Conservation (phyloP, 2,113 vertebrate species). For the Mastomys natalensis region DNA sequence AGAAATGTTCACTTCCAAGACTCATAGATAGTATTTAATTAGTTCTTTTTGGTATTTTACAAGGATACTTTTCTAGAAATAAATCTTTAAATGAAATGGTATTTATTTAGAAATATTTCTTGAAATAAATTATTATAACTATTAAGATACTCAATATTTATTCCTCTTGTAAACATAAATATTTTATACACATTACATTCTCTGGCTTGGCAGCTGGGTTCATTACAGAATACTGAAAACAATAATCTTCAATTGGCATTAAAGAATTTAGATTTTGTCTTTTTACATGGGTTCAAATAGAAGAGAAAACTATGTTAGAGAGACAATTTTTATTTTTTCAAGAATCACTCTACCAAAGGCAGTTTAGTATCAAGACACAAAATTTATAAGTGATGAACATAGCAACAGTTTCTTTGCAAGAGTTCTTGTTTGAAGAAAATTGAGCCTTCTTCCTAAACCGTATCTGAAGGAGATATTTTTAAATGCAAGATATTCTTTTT, state of each 20-base stretch:
- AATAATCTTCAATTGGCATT: neutral
- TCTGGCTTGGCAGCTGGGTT: neutral
- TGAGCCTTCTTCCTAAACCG: conserved; percentile 43
- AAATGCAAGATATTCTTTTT: neutral
- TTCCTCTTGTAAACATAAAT: neutral
- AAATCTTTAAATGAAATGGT: neutral
- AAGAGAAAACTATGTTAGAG: neutral
- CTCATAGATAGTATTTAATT: neutral
- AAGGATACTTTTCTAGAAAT: neutral
- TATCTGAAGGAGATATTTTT: conserved; percentile 4
- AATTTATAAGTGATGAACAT: neutral
- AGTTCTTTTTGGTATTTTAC: neutral
- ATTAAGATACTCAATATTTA: neutral
- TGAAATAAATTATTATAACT: neutral
- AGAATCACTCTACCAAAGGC: neutral
- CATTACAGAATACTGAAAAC: neutral
- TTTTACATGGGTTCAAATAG: neutral
- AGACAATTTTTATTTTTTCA: neutral
- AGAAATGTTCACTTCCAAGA: neutral
- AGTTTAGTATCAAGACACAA: neutral
- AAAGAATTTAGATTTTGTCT: neutral
- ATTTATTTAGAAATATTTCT: conserved; percentile 1
- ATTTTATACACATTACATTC: neutral
- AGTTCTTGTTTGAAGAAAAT: conserved; percentile 59
- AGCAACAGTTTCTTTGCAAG: neutral